These are phyloP conservation scores for Myocastor coypus DNA, from an alignment of 2,113 vertebrate genomes.

Conservation along the genomic window DNA sequence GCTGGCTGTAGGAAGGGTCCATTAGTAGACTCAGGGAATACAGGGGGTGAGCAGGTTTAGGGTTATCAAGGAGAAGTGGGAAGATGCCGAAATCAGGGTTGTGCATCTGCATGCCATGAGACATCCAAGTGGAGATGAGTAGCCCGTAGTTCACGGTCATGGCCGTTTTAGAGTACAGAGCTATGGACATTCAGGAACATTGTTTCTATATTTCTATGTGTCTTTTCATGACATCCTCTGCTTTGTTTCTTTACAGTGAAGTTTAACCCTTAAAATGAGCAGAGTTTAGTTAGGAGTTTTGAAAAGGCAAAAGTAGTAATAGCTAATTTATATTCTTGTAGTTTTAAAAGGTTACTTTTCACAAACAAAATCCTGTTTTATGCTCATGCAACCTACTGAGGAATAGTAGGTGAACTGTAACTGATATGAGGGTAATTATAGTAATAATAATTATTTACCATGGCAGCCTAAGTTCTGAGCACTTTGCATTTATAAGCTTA, in stretches of 20 bases:
- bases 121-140: background rate
- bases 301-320: background rate
- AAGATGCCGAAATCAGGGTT: background rate
- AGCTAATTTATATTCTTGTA: background rate
- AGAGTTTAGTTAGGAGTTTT: background rate
- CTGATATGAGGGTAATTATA: background rate
- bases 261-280: slow-evolving; percentile 13
- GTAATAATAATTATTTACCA: background rate
- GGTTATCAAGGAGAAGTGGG: background rate
- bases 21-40: background rate
- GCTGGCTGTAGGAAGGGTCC: background rate
- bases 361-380: slow-evolving; percentile 29
- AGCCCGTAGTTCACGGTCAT: background rate
- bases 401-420: background rate
- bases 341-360: slow-evolving; percentile 32
- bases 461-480: background rate
- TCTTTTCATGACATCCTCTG: background rate
- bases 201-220: slow-evolving; percentile 4
- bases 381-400: background rate
- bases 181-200: background rate
- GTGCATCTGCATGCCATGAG: background rate
- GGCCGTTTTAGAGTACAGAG: background rate
- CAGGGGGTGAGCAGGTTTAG: background rate
- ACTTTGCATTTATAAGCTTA: background rate
- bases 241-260: background rate